Base-by-base conservation (phyloP, 1,140 invertebrate genomes). In the Sycophaga agraensis region DNA sequence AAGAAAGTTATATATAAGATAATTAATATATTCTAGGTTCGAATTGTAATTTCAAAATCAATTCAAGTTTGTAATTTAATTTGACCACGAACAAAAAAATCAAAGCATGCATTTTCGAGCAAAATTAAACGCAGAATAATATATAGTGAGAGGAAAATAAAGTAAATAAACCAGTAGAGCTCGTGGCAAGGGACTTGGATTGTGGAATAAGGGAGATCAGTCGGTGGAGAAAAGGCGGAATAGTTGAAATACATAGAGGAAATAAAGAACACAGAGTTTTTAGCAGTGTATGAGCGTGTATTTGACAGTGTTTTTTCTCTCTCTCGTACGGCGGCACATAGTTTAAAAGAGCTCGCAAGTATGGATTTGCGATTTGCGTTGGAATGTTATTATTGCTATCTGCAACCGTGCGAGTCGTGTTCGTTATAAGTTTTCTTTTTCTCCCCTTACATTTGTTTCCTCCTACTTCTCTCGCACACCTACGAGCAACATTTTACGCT, bases 281-380 rank as follows among this genome's bases (percentile, higher is more conserved):
- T 76, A 78, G 76, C 73, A 78, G 74, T 78, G 74, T 76, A 77
- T 76, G 74, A 77, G 74, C 75, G 70, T 77, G 75, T 78, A 78
- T 78, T 78, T 76, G 74, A 78, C 76, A 78, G 72, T 78, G 73
- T 74, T 75, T 75, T 70, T 65, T 68, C 65, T 75, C 67, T 68
- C 66, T 66, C 48, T 67, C 40, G 68, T 73, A 73, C 67, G 65
- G 71, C 72, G 72, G 68, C 73, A 77, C 72, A 74, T 73, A 74
- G 74, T 71, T 65, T 53, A n/a, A n/a, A 58, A 74, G 67, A 74
- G 70, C 66, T 75, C 73, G 71, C 66, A 74, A 66, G 67, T 76
- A 75, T 71, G 69, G 68, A 71, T 46, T 54, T 71, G 68, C 70
- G 68, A 70, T 70, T 74, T 70, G 70, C 65, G 70, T 73, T 74